Evolutionary conservation across 1,140 invertebrate genomes (phyloP).

Genomic region (Nautilus pompilius): DNA sequence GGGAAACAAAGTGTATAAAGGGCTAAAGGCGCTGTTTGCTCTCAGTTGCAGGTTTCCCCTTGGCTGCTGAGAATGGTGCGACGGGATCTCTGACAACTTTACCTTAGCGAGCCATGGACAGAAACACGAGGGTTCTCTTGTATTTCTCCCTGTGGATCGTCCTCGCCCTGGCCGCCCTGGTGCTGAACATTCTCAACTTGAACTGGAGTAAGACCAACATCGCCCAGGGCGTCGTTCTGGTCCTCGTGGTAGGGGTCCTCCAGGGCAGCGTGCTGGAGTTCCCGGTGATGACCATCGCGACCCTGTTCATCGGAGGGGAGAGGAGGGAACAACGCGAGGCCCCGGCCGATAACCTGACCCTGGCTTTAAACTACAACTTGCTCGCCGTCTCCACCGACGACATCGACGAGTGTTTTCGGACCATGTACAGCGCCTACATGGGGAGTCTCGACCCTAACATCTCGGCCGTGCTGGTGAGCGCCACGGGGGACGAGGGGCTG

Average conservation of each 20-base stretch:
- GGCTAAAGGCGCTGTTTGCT: too few relatives aligned
- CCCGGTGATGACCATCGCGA: conserved; percentile 36
- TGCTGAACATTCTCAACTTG: conserved; percentile 38
- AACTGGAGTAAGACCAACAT: conserved; percentile 36
- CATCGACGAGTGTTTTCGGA: conserved; percentile 40
- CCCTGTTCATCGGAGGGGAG: conserved; percentile 35
- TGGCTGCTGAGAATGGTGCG: too few relatives aligned
- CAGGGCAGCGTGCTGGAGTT: conserved; percentile 44
- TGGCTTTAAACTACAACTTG: conserved; percentile 45
- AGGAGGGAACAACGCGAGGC: conserved; percentile 18
- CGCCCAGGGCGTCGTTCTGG: conserved; percentile 28
- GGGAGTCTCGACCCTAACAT: conserved; percentile 37
- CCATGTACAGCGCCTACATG: conserved; percentile 47
- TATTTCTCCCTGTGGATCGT: conserved; percentile 38
- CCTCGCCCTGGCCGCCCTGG: conserved; percentile 18
- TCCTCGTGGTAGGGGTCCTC: conserved; percentile 32
- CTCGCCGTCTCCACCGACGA: conserved; percentile 38
- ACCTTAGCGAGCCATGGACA: too few relatives aligned
- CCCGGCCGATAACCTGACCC: conserved; percentile 22
- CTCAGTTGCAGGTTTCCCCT: too few relatives aligned
- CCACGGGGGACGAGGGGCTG: conserved; percentile 31
- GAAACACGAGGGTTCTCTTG: conserved; percentile 19
- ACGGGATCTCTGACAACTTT: too few relatives aligned
- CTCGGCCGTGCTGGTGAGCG: conserved; percentile 40
- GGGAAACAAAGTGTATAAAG: too few relatives aligned